A percentile compares a stretch with the other conserved stretches of the same genome.
Conservation (phyloP, 2,888 invertebrate genomes). For the Aspidiotus destructor region DNA sequence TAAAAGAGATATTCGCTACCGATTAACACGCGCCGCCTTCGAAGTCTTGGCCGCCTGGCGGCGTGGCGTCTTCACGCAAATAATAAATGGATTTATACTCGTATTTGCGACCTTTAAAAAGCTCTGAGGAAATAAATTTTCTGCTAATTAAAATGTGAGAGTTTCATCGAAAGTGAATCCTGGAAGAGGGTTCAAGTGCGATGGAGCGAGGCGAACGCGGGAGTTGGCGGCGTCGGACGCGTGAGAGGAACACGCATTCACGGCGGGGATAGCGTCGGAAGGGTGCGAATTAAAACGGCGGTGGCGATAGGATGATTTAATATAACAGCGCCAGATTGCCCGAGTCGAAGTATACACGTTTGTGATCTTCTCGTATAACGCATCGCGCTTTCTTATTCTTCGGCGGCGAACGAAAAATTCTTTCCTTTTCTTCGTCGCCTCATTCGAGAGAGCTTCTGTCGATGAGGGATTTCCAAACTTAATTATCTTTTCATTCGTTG, state of each 20-base stretch:
- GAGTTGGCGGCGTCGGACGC: neutral
- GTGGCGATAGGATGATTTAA: conserved; percentile 31
- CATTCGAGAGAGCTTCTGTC: neutral
- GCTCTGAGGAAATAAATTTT: conserved; percentile 21
- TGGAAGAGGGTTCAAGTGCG: neutral
- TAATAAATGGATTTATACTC: conserved; percentile 7
- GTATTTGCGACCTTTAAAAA: neutral
- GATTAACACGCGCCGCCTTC: too few species aligned
- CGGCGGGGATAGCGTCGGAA: neutral
- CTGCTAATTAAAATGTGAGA: conserved; percentile 24
- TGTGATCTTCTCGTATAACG: conserved; percentile 2
- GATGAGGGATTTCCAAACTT: conserved; percentile 29
- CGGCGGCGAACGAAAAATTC: conserved; percentile 6
- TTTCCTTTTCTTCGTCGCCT: conserved; percentile 6
- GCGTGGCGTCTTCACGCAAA: neutral
- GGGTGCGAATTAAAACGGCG: conserved; percentile 22
- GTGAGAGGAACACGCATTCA: conserved; percentile 6
- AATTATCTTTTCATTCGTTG: conserved; percentile 16
- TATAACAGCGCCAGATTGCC: conserved; percentile 26
- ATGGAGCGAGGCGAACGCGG: neutral
- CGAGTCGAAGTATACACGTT: conserved; percentile 23
- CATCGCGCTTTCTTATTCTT: neutral
- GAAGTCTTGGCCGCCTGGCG: too few species aligned
- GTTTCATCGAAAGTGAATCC: conserved; percentile 11
- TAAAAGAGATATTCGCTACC: too few species aligned